Percentiles rank a stretch among this genome's conserved stretches.
Conservation (phyloP, 37 sponge, comb jelly and placozoan species). For the Mnemiopsis leidyi region DNA sequence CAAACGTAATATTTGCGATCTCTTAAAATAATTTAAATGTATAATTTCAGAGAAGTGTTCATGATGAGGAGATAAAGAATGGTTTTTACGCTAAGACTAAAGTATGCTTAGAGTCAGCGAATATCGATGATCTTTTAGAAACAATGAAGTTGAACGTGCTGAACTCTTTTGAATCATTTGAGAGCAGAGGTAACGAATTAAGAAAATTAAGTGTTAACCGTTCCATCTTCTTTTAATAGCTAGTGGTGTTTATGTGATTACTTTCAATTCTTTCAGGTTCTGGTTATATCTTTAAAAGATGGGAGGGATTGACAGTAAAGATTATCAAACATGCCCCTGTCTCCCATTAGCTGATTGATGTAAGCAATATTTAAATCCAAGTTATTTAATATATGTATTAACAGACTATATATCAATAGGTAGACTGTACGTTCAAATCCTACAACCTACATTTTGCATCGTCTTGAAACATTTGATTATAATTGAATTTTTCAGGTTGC, state of each 20-base stretch:
- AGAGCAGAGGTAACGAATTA: background rate
- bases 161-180: background rate
- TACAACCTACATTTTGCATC: no score
- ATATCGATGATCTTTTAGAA: background rate
- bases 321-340: background rate
- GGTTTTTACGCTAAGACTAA: background rate
- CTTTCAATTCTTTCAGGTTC: background rate
- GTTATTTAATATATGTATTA: no score
- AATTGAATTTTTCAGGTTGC: no score
- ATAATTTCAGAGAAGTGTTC: background rate
- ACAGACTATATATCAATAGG: no score
- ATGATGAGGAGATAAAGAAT: background rate
- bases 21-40: background rate
- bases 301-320: background rate
- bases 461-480: no score
- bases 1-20: no score
- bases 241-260: no score
- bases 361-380: no score
- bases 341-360: no score
- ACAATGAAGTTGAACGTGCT: background rate
- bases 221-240: no score
- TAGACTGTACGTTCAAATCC: no score
- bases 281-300: conserved; percentile 2
- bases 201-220: no score
- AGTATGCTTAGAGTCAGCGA: background rate